Conservation (phyloP, 1,140 invertebrate species). For the Rhagoletis zephyria region DNA sequence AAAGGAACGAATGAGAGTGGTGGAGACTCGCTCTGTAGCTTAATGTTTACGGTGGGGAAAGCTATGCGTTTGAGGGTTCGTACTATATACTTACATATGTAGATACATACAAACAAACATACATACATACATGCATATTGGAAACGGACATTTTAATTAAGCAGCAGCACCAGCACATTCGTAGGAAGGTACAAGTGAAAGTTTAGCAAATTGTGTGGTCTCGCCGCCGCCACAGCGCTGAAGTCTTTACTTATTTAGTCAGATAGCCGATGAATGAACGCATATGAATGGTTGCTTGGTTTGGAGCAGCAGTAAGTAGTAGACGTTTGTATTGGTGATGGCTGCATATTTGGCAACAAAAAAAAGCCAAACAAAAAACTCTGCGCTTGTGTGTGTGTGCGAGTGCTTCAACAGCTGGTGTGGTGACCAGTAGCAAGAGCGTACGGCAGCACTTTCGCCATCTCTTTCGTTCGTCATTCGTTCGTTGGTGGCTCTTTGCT, state of each 20-base stretch:
- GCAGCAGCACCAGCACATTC: not conserved
- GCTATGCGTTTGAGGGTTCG: not conserved
- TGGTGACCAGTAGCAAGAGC: conserved; percentile 28
- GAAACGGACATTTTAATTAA: conserved; percentile 36
- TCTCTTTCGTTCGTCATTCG: conserved; percentile 21
- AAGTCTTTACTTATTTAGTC: no score
- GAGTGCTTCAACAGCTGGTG: conserved; percentile 2
- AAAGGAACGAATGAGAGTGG: not conserved
- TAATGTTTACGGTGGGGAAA: not conserved
- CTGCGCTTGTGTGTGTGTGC: not conserved
- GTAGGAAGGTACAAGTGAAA: not conserved
- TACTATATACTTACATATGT: not conserved
- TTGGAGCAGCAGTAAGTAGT: not conserved
- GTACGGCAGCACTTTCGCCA: conserved; percentile 3
- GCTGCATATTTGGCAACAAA: not conserved
- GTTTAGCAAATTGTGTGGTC: conserved; percentile 36
- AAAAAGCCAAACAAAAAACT: not conserved
- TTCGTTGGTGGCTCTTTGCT: not conserved
- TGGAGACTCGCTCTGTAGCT: not conserved
- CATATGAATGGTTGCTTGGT: not conserved
- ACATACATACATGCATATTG: not conserved
- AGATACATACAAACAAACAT: not conserved
- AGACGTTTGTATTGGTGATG: not conserved
- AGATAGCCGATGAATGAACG: not conserved
- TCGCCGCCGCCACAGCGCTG: not conserved